A percentile compares a stretch with the other conserved stretches of the same genome.
Evolutionary conservation across 2,113 vertebrate genomes (phyloP).

Genomic region (Anseranas semipalmata): DNA sequence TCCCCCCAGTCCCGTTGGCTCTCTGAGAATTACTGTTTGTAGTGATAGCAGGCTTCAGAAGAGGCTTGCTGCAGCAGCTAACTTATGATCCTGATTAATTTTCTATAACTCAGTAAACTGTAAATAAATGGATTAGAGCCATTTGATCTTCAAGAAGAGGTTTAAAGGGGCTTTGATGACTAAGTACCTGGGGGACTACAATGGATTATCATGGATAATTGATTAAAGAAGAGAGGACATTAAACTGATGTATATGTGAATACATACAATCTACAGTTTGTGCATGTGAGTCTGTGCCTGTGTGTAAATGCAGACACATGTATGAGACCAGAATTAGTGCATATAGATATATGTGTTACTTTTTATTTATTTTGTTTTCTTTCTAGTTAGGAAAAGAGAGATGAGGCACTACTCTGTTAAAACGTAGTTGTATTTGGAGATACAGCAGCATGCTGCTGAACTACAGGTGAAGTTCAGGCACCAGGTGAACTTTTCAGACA

Average conservation of each 20-base stretch:
- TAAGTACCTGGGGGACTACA: constrained; percentile 68
- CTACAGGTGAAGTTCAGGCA: not conserved
- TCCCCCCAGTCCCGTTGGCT: constrained; percentile 20
- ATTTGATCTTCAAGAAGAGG: constrained; percentile 79
- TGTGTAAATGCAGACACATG: rapidly evolving
- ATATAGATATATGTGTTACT: not conserved
- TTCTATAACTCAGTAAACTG: constrained; percentile 72
- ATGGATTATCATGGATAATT: constrained; percentile 75
- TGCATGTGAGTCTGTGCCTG: not conserved
- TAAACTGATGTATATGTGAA: constrained; percentile 20
- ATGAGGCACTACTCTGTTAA: not conserved
- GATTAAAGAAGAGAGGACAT: constrained; percentile 65
- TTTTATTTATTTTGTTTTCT: not conserved
- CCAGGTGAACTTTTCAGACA: not conserved
- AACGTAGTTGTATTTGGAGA: not conserved
- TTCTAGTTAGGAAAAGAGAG: not conserved
- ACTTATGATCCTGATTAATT: constrained; percentile 73
- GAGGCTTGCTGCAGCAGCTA: constrained; percentile 54
- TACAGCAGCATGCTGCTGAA: not conserved
- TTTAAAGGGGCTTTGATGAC: constrained; percentile 78
- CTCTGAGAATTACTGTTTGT: constrained; percentile 47
- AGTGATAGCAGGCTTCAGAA: constrained; percentile 35
- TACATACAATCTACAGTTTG: not conserved
- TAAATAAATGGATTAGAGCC: constrained; percentile 77
- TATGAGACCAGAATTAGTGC: not conserved